phyloP scores from a whole-genome alignment of 2,113 vertebrate genomes.

The mouse (Mus musculus) region GRCm39 chr17:29635501-29636000 shows the following conservation, averaged over 20 bases:
- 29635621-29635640: too few species aligned
- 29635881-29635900: background rate
- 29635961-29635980: background rate
- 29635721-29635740: too few species aligned
- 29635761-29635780: background rate
- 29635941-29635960: background rate
- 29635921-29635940: background rate
- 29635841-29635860: background rate
- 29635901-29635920: too few species aligned
- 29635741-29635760: background rate
- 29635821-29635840: background rate
- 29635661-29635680: background rate
- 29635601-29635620: constrained; percentile 28
- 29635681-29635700: background rate
- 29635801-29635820: background rate
- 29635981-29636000: background rate
- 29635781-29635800: background rate
- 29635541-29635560: constrained; percentile 49
- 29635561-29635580: constrained; percentile 19
- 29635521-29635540: background rate
- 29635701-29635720: background rate
- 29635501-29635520: constrained; percentile 64
- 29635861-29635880: background rate
- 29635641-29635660: too few species aligned
- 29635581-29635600: constrained; percentile 58